Evolutionary conservation across 92 coral and sea anemone species (phyloP).

Genomic region (Phenganax stokvisi): DNA sequence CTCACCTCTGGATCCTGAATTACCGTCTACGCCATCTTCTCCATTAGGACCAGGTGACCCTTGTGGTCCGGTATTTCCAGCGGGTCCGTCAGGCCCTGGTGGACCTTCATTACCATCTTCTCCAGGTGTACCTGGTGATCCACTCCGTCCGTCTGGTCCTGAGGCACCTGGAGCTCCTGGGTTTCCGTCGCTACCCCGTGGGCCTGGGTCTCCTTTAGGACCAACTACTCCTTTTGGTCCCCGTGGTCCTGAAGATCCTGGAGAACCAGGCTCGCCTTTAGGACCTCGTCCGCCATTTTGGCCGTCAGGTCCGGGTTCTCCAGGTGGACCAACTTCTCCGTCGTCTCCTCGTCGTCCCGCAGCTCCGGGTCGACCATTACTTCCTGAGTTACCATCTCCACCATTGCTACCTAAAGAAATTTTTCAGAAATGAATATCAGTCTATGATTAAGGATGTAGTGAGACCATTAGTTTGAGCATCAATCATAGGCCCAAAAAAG

Average conservation of each 20-base stretch:
- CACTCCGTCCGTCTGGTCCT: not conserved
- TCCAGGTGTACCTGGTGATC: not conserved
- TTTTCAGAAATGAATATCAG: too few relatives aligned
- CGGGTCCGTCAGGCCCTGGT: not conserved
- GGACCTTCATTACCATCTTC: not conserved
- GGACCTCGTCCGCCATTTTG: slow-evolving; percentile 8
- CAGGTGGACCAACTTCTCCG: not conserved
- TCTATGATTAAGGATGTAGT: too few relatives aligned
- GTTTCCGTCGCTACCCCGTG: not conserved
- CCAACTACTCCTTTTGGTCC: not conserved
- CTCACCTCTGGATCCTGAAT: slow-evolving; percentile 19
- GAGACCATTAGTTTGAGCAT: too few relatives aligned
- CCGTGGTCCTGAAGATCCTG: not conserved
- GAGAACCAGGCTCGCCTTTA: not conserved
- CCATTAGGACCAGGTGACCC: not conserved
- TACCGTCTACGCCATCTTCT: slow-evolving; percentile 7
- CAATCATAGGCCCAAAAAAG: too few relatives aligned
- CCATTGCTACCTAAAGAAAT: not conserved
- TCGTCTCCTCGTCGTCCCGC: not conserved
- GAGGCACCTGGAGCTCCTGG: not conserved
- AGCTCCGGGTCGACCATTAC: slow-evolving; percentile 1
- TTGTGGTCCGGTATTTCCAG: not conserved
- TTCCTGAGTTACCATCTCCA: not conserved
- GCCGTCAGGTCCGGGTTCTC: slow-evolving; percentile 22
- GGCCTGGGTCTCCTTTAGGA: slow-evolving; percentile 6